A percentile compares a stretch with the other conserved stretches of the same genome.
These are phyloP conservation scores for Morbakka virulenta DNA, from an alignment of 30 jellyfish, hydroid and myxozoan species.

Conservation along the genomic window DNA sequence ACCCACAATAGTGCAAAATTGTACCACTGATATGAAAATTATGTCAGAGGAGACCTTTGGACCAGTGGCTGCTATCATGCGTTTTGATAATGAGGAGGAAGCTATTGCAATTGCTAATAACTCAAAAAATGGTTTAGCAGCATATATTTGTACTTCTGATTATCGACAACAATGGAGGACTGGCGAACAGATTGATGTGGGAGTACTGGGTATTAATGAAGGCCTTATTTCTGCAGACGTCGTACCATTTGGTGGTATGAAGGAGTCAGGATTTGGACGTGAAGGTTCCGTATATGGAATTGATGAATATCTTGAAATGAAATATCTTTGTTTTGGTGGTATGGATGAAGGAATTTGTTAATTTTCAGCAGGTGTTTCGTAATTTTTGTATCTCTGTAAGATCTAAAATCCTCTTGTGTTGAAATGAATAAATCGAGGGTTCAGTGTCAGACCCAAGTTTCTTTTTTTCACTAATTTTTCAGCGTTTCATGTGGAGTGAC, in stretches of 20 bases:
- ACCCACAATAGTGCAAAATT: conserved; percentile 65
- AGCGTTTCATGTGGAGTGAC: too few relatives aligned
- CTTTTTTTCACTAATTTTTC: too few relatives aligned
- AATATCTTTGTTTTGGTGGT: conserved; percentile 52
- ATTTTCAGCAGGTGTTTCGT: too few relatives aligned
- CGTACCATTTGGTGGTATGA: conserved; percentile 80
- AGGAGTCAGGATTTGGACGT: conserved; percentile 83
- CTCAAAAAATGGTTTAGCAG: conserved; percentile 58
- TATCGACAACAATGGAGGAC: conserved; percentile 43
- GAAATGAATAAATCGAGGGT: too few relatives aligned
- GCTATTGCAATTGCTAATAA: conserved; percentile 51
- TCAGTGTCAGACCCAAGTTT: too few relatives aligned
- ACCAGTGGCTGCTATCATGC: conserved; percentile 58
- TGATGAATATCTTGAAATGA: conserved; percentile 48
- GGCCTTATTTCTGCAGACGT: conserved; percentile 31
- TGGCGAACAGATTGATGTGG: conserved; percentile 50
- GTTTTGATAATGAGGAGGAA: conserved; percentile 60
- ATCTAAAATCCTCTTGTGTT: too few relatives aligned
- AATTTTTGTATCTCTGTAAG: too few relatives aligned
- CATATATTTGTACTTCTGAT: conserved; percentile 57
- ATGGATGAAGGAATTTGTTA: not conserved
- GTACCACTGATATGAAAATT: conserved; percentile 48
- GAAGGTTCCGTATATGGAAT: conserved; percentile 77
- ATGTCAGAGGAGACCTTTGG: conserved; percentile 67
- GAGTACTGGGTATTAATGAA: conserved; percentile 76